phyloP scores from a whole-genome alignment of 2,888 invertebrate species.

The Thysanoteuthis rhombus region DNA sequence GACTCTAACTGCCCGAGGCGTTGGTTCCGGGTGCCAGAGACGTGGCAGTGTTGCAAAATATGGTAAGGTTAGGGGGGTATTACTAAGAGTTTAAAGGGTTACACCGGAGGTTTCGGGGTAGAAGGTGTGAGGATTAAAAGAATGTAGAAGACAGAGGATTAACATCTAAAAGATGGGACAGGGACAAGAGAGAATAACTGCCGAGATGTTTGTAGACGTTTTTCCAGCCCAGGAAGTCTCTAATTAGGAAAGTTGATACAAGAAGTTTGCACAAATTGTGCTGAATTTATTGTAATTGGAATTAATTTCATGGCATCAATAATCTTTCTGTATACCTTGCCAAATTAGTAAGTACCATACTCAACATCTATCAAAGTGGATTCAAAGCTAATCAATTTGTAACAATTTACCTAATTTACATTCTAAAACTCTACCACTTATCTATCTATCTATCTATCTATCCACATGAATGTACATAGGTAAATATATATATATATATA shows the following conservation, averaged over 20 bases:
- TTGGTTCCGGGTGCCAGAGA: neutral
- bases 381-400: neutral
- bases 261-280: neutral
- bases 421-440: too few relatives aligned
- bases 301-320: neutral
- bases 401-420: too few relatives aligned
- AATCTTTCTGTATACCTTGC: neutral
- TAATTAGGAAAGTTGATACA: neutral
- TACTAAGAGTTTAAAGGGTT: neutral
- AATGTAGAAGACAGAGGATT: neutral
- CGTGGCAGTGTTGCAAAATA: neutral
- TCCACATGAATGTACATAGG: neutral
- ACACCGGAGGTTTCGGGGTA: neutral
- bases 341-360: neutral
- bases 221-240: neutral
- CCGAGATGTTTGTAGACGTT: neutral
- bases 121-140: neutral
- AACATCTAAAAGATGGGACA: neutral
- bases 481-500: neutral
- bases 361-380: neutral
- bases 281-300: neutral
- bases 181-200: neutral
- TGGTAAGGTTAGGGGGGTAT: neutral
- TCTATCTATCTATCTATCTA: neutral
- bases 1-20: neutral